A percentile compares a stretch with the other conserved stretches of the same genome.
These are phyloP conservation scores for Protonemura montana DNA, from an alignment of 2,888 invertebrate species.

Conservation along the genomic window DNA sequence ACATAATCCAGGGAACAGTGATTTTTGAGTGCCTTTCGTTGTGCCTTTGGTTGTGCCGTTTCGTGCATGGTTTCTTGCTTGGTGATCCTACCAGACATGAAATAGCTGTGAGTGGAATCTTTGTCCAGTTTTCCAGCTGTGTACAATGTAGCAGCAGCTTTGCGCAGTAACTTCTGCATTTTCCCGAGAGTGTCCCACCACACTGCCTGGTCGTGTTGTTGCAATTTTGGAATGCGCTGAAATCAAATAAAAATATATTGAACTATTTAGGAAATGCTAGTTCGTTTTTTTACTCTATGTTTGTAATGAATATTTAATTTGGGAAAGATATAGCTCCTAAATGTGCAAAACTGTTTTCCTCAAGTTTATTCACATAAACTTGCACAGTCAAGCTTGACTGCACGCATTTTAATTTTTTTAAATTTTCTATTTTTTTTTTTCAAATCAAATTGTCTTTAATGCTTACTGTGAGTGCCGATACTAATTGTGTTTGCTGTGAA, in stretches of 20 bases:
- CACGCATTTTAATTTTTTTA: too few species aligned
- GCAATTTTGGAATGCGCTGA: constrained; percentile 90
- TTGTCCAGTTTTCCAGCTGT: constrained; percentile 86
- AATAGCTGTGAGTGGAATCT: constrained; percentile 96
- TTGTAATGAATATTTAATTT: too few species aligned
- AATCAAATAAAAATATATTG: background rate
- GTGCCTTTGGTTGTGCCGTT: background rate
- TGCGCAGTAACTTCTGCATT: constrained; percentile 93
- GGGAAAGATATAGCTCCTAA: too few species aligned
- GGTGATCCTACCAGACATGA: constrained; percentile 86
- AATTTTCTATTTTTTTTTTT: too few species aligned
- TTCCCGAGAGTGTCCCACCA: constrained; percentile 98
- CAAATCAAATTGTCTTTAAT: too few species aligned
- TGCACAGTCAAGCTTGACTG: too few species aligned
- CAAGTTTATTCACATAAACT: too few species aligned
- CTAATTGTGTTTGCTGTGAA: too few species aligned
- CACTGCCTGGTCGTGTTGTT: constrained; percentile 94
- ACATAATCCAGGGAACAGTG: background rate
- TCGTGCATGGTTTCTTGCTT: constrained; percentile 8
- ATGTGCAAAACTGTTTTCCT: too few species aligned
- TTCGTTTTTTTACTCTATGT: too few species aligned
- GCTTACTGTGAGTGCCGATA: too few species aligned
- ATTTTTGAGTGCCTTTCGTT: background rate
- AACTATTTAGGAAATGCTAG: too few species aligned
- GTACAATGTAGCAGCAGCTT: constrained; percentile 86